phyloP scores from a whole-genome alignment of 2,888 invertebrate species.

The Dicyrtoma fusca region DNA sequence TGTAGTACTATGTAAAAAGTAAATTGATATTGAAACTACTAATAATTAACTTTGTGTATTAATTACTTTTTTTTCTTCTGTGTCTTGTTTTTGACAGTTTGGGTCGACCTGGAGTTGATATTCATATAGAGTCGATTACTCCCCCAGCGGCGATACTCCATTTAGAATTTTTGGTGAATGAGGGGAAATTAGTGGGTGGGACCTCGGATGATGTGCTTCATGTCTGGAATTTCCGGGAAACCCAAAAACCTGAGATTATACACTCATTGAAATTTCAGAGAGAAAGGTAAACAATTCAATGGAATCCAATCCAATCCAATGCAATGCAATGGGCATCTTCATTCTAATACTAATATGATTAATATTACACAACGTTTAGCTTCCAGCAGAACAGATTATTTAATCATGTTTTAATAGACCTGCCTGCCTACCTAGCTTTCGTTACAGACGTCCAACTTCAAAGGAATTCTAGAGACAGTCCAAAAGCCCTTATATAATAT shows the following conservation, averaged over 20 bases:
- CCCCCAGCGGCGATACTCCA: constrained; percentile 76
- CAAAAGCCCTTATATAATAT: too few species aligned
- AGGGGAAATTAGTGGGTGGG: constrained; percentile 93
- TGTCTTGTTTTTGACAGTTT: constrained; percentile 68
- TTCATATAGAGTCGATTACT: constrained; percentile 83
- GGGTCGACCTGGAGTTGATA: constrained; percentile 96
- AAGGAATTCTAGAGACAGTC: too few species aligned
- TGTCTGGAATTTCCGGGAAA: constrained; percentile 94
- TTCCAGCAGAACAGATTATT: too few species aligned
- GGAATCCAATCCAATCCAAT: too few species aligned
- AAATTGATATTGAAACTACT: too few species aligned
- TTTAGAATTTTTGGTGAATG: constrained; percentile 93
- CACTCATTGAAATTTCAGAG: constrained; percentile 97
- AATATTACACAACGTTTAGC: too few species aligned
- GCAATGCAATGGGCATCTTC: too few species aligned
- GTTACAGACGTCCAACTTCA: too few species aligned
- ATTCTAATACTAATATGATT: too few species aligned
- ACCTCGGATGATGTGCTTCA: constrained; percentile 96
- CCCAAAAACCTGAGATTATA: constrained; percentile 86
- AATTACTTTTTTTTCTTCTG: not conserved
- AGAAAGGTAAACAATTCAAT: constrained; percentile 92
- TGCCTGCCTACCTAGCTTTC: too few species aligned
- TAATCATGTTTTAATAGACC: too few species aligned
- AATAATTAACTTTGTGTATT: not conserved
- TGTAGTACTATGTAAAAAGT: too few species aligned